Evolutionary conservation across 1,140 invertebrate species (phyloP), one percentile per base, ranked within the genome.

Genomic region (Solenopsis fugax): DNA sequence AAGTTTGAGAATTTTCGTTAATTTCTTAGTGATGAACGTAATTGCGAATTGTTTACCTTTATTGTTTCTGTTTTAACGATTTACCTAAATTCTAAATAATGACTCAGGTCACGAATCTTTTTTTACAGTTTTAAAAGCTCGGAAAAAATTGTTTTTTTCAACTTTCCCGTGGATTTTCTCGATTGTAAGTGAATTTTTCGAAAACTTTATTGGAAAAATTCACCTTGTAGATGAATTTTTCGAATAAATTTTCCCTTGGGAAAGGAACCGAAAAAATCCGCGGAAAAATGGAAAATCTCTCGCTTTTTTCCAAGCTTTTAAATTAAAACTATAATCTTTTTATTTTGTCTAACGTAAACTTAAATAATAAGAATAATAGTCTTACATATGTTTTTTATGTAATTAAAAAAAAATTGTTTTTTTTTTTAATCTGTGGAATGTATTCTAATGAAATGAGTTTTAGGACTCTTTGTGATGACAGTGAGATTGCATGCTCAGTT

Each of bases 51-150:
- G 21, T 65, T 78, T 64, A 48, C 0, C 13, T 29, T 21, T 24
- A 37, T 37, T 65, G 12, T 65, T 29, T 34, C 2, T 62, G 13
- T 77, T 24, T 77, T 45, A 64, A 29, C 52, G 75, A 21, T 45
- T 88, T 71, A 88, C 52, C 69, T 62, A 81, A 64, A n/a, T 5
- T 24, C 0, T 58, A 41, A n/a, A 58, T 41, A 45, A 16, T 21
- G 5, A 4, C 13, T 3, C 6, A 13, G 10, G 29, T 4, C 41
- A n/a, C 3, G 1, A 9, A 3, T n/a, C 7, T 64, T 41, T 41
- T 41, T 34, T 34, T 52, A 41, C 2, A 29, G 29, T 29, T 29
- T 29, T 29, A 29, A 29, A 29, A 29, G 29, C 29, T 29, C 29
- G 29, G 29, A 29, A 29, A 29, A 29, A 29, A 29, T 29, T 29